A percentile compares a stretch with the other conserved stretches of the same genome.
Conservation (phyloP, 2,113 vertebrate species). For the Misgurnus mizolepis region DNA sequence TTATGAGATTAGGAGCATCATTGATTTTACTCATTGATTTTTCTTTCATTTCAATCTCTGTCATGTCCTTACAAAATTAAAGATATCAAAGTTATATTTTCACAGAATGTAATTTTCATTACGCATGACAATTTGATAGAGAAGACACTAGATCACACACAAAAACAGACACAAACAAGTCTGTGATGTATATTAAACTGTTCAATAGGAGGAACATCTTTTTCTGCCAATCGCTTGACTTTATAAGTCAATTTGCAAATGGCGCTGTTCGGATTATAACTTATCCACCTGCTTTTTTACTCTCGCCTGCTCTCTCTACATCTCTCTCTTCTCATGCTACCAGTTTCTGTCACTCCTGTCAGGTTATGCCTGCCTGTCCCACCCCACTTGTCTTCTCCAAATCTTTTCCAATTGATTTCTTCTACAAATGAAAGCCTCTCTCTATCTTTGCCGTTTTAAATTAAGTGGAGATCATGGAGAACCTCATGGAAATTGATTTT, state of each 20-base stretch:
- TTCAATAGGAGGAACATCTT: neutral
- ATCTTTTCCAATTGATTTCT: conserved; percentile 33
- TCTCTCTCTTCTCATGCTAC: conserved; percentile 46
- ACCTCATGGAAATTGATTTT: conserved; percentile 42
- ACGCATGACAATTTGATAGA: no score
- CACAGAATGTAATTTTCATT: no score
- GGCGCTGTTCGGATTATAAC: conserved; percentile 59
- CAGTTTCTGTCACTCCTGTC: conserved; percentile 37
- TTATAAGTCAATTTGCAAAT: conserved; percentile 75
- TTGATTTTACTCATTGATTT: no score
- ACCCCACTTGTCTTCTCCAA: conserved; percentile 6
- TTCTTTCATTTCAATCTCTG: no score
- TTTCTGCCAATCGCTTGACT: conserved; percentile 56
- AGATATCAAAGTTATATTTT: no score
- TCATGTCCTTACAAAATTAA: no score
- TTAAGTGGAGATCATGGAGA: conserved; percentile 35
- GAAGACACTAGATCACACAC: no score
- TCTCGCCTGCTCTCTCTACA: conserved; percentile 51
- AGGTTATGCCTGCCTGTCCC: neutral
- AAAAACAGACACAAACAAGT: neutral
- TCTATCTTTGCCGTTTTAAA: conserved; percentile 57
- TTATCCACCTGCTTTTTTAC: neutral
- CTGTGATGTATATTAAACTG: neutral
- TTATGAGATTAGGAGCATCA: no score
- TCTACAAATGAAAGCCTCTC: conserved; percentile 50